phyloP scores from a whole-genome alignment of 1,140 invertebrate species.

The Anagrus nilaparvatae region DNA sequence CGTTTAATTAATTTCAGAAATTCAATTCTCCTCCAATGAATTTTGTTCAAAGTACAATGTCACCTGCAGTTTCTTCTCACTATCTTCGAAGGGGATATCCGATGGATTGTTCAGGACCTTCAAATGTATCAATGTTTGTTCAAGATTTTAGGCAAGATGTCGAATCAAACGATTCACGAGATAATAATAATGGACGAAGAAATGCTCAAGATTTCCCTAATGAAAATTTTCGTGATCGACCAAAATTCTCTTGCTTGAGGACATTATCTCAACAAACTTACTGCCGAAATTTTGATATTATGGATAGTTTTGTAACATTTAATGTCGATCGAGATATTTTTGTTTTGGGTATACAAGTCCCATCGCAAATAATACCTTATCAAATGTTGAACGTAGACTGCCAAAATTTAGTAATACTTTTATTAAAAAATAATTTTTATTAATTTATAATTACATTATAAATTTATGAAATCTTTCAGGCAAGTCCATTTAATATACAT shows the following conservation, averaged over 20 bases:
- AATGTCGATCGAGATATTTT: slow-evolving; percentile 69
- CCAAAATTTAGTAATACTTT: not conserved
- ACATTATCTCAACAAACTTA: slow-evolving; percentile 51
- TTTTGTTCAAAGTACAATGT: too few relatives aligned
- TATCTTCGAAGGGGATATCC: too few relatives aligned
- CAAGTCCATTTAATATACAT: not conserved
- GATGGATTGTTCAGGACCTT: too few relatives aligned
- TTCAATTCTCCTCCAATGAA: too few relatives aligned
- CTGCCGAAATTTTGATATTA: slow-evolving; percentile 56
- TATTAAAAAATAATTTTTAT: not conserved
- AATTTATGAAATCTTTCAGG: not conserved
- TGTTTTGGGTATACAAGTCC: slow-evolving; percentile 56
- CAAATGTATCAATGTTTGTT: too few relatives aligned
- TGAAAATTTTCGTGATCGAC: slow-evolving; percentile 29
- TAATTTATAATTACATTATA: not conserved
- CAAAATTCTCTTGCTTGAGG: slow-evolving; percentile 56
- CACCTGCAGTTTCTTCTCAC: too few relatives aligned
- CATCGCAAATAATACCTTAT: slow-evolving; percentile 35
- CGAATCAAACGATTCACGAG: too few relatives aligned
- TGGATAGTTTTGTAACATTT: slow-evolving; percentile 66
- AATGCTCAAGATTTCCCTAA: slow-evolving; percentile 10
- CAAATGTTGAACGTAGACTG: not conserved
- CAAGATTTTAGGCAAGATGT: too few relatives aligned
- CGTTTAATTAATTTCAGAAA: too few relatives aligned
- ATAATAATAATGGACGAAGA: too few relatives aligned